Base-by-base conservation (phyloP, 2,888 invertebrate species). In the Eudasyphora cyanicolor region DNA sequence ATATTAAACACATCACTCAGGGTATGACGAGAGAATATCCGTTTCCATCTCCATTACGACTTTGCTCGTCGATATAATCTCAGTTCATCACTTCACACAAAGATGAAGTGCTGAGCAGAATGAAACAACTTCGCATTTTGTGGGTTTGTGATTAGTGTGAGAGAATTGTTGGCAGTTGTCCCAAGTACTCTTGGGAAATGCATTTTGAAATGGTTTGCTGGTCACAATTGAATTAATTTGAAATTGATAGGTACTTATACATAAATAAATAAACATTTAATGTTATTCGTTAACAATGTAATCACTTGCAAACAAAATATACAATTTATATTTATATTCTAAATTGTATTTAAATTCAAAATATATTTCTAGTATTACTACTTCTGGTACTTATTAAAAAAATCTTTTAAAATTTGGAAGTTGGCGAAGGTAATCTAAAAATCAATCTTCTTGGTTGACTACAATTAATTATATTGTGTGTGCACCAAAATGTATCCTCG, bases 1-100 rank as follows among this genome's bases (percentile, higher is more conserved):
- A 69, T 74, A 38, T 60, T 27, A 57, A 70, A 57, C 21, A 75
- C 62, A 73, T 76, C 35, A 62, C 49, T 70, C 62, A 64, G 57
- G 51, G 51, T 76, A 57, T 74, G 19, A 10, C 21, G 17, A n/a
- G n/a, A n/a, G n/a, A 45, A 38, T 24, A 21, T 54, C 57, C 32
- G n/a, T 32, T n/a, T 17, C 27, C 51, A 64, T 29, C 38, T 5
- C 38, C 38, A 14, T n/a, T 38, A 8, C 17, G 49, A 17, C 24
- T 5, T 27, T 12, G 27, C n/a, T 38, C 35, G 10, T 64, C 7
- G 38, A 64, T 21, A 64, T 38, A 14, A 64, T 64, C 64, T 3
- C 21, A 21, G 67, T 21, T 67, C 42, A 42, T 67, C 24, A 67
- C n/a, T 42, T 38, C 35, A 67, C 21, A 21, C 17, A 64, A 45